These are phyloP conservation scores for Anadara kagoshimensis DNA, from an alignment of 1,140 invertebrate genomes.

Conservation along the genomic window DNA sequence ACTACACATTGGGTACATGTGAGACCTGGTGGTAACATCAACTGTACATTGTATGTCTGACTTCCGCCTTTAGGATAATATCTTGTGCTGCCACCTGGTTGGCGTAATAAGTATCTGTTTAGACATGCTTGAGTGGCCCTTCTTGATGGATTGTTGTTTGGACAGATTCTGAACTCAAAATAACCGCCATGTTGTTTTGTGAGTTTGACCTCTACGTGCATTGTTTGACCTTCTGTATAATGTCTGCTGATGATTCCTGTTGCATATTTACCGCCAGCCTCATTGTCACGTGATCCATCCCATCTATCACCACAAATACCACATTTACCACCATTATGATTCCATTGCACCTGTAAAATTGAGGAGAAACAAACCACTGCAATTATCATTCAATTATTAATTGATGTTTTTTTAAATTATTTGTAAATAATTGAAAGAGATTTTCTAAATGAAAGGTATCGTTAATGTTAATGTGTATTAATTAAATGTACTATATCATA, in stretches of 20 bases:
- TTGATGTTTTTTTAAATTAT: background rate
- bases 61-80: constrained; percentile 6
- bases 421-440: no score
- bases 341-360: constrained; percentile 61
- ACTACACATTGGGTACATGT: constrained; percentile 92
- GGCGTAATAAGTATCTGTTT: constrained; percentile 47
- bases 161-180: constrained; percentile 67
- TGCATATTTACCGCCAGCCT: constrained; percentile 72
- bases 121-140: constrained; percentile 63
- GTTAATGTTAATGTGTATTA: no score
- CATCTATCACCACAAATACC: constrained; percentile 70
- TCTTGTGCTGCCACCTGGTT: constrained; percentile 15
- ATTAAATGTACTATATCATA: no score
- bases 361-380: background rate
- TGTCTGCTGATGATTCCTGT: constrained; percentile 69
- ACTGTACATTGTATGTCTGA: constrained; percentile 31
- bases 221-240: constrained; percentile 66
- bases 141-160: constrained; percentile 75
- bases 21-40: constrained; percentile 83
- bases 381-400: background rate
- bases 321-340: constrained; percentile 72
- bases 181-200: constrained; percentile 58
- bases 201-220: constrained; percentile 48
- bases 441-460: no score
- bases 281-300: constrained; percentile 68